Base-by-base conservation (phyloP, 2,888 invertebrate species). In the Acanthosoma haemorrhoidale region DNA sequence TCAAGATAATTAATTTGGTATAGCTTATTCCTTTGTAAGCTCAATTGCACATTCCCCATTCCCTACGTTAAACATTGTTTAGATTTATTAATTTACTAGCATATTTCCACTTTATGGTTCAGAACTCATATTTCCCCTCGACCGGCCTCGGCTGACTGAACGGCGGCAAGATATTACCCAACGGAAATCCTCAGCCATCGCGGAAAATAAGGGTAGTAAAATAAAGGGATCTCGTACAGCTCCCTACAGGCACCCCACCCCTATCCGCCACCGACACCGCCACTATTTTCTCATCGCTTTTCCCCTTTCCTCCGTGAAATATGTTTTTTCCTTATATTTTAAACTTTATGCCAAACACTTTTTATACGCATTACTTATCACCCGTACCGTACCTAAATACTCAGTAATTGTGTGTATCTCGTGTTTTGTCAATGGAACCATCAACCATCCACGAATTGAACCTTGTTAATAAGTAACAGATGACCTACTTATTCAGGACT, bases 71-170 rank as follows among this genome's bases (percentile, higher is more conserved):
- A 21, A 2, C 43, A 21, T 18, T 21, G 51, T 25, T 51, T 25
- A 51, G 51, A 25, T 51, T 51, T 51, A 51, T 51, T 51, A 51
- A 51, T 51, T 51, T 51, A 51, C 29, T 51, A 51, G 51, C 25
- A 5, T 25, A 1, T 6, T n/a, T 25, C 51, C 5, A 21, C n/a
- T 51, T 51, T 51, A 51, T 51, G 51, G n/a, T 51, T 25, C 51
- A 25, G 29, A 51, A 51, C 29, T 51, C 51, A 51, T 51, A 51
- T 51, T 51, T 51, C 29, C 51, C 13, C 51, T 25, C 51, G 21
- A 51, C 51, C n/a, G 51, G 29, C 13, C 51, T 25, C 51, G 21
- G 29, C 51, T 25, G 51, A 51, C 51, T 25, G 13, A 51, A 25
- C 51, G 21, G 8, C 21, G 18, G 43, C 21, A 11, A 43, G 43